Conservation (phyloP, 2,113 vertebrate genomes). For the Heterotilapia buettikoferi region DNA sequence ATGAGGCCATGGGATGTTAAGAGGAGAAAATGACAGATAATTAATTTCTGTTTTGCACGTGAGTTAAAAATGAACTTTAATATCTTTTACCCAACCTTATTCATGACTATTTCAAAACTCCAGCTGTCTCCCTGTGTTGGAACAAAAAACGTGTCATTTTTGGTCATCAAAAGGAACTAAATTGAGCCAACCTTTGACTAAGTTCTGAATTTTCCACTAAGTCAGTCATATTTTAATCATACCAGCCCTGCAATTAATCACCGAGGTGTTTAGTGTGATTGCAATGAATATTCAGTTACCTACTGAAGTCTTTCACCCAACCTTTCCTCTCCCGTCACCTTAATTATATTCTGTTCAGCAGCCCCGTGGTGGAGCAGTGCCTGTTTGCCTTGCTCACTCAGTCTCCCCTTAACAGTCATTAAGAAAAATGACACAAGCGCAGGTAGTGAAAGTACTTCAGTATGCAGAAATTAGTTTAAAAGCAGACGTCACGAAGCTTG, state of each 20-base stretch:
- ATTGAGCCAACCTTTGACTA: conserved; percentile 25
- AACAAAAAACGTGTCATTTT: background rate
- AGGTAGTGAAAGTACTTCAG: conserved; percentile 32
- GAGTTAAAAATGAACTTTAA: background rate
- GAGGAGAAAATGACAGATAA: background rate
- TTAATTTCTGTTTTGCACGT: background rate
- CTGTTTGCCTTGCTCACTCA: conserved; percentile 37
- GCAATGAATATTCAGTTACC: conserved; percentile 67
- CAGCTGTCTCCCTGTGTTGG: background rate
- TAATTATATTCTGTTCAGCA: conserved; percentile 46
- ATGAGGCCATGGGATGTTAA: background rate
- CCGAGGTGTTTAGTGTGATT: conserved; percentile 50
- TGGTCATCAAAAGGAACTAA: conserved; percentile 21
- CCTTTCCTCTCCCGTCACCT: conserved; percentile 41
- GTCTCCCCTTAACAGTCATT: conserved; percentile 45
- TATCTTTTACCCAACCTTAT: background rate
- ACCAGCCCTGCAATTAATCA: conserved; percentile 54
- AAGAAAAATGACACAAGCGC: conserved; percentile 57
- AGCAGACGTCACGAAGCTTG: conserved; percentile 16
- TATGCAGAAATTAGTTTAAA: conserved; percentile 52
- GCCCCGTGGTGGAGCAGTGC: conserved; percentile 17
- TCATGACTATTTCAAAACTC: background rate
- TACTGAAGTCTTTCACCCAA: conserved; percentile 38
- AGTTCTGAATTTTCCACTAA: conserved; percentile 25
- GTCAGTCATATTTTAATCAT: conserved; percentile 55